These are phyloP conservation scores for Melopsittacus undulatus DNA, from an alignment of 2,797 vertebrate genomes.

Conservation along the genomic window DNA sequence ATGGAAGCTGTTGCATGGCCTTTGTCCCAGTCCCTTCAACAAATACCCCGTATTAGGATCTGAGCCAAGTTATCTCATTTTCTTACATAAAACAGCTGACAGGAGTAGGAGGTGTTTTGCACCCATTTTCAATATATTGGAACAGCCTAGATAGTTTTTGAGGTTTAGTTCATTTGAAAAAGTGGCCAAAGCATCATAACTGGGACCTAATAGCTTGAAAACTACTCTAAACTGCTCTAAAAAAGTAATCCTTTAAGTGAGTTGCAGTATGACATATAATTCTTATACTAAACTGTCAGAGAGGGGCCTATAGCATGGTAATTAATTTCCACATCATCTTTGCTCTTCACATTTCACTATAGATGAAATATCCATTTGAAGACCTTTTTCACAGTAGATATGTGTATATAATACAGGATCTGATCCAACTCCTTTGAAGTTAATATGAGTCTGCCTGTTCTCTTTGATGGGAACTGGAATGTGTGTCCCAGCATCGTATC, in stretches of 20 bases:
- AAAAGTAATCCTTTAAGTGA: not conserved
- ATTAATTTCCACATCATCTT: conserved; percentile 45
- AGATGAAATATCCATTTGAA: conserved; percentile 3
- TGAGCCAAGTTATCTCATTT: not conserved
- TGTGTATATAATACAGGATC: not conserved
- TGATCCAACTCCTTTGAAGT: conserved; percentile 45
- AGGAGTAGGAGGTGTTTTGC: not conserved
- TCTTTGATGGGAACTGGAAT: conserved; percentile 37
- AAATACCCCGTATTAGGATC: not conserved
- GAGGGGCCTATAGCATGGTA: not conserved
- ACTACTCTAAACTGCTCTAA: not conserved
- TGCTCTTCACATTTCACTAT: not conserved
- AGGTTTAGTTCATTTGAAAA: not conserved
- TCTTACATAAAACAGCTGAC: not conserved
- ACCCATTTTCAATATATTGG: not conserved
- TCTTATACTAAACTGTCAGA: not conserved
- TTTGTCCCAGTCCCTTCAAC: conserved; percentile 3
- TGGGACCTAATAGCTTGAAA: not conserved
- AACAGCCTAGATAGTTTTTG: not conserved
- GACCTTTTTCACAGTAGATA: not conserved
- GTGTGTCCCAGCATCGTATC: conserved; percentile 16
- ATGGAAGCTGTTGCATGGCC: not conserved
- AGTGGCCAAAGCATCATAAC: not conserved
- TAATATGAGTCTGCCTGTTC: not conserved
- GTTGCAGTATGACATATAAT: not conserved